Percentiles rank a stretch among this genome's conserved stretches.
Conservation (phyloP, 2,797 vertebrate species). For the Alcedo atthis region DNA sequence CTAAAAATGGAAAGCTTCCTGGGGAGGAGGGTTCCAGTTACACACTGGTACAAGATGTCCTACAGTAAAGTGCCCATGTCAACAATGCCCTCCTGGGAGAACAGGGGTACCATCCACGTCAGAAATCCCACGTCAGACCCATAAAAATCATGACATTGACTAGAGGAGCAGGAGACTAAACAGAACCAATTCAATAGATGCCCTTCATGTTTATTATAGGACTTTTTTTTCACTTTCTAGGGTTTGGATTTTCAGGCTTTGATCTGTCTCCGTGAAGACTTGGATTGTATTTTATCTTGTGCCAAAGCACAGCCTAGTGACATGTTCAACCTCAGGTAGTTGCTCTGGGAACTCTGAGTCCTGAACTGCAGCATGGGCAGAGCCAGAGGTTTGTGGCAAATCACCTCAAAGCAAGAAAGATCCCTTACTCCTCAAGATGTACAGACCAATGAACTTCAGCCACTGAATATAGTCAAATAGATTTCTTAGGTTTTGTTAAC, state of each 20-base stretch:
- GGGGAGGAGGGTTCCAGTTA: constrained; percentile 63
- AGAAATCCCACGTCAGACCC: background rate
- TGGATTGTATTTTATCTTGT: background rate
- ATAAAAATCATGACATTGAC: background rate
- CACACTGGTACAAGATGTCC: constrained; percentile 13
- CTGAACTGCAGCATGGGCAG: accelerated
- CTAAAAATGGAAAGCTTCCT: constrained; percentile 72
- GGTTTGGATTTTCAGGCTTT: background rate
- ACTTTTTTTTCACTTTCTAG: background rate
- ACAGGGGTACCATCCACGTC: background rate
- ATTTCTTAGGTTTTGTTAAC: background rate
- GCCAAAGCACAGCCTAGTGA: background rate
- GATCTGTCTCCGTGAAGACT: background rate
- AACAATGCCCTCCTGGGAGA: background rate
- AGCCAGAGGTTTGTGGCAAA: background rate
- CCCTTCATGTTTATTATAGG: background rate
- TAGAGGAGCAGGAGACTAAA: background rate
- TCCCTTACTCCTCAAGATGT: background rate
- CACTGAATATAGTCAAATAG: background rate
- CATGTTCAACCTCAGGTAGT: background rate
- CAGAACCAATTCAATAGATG: background rate
- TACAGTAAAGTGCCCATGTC: background rate
- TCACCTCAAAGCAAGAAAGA: background rate
- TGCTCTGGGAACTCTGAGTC: background rate
- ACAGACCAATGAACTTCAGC: background rate